Evolutionary conservation across 2,113 vertebrate genomes (phyloP).

Genomic region (Pungitius pungitius): DNA sequence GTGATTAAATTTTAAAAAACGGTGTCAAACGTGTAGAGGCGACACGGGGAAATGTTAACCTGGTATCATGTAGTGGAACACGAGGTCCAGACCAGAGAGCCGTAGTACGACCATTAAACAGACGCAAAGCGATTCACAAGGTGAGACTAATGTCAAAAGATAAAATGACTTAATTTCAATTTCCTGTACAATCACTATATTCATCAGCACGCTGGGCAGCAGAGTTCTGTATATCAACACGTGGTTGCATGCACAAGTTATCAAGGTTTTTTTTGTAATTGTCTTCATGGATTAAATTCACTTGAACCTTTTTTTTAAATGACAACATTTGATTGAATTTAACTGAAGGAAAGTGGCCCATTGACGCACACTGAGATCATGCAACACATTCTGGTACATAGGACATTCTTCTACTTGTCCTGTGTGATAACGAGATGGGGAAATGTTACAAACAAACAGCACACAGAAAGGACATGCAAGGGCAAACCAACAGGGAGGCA

Average conservation of each 20-base stretch:
- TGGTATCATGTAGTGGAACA: neutral
- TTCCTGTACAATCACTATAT: neutral
- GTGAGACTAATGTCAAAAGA: neutral
- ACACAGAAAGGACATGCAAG: conserved; percentile 35
- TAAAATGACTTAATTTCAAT: neutral
- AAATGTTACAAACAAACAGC: conserved; percentile 3
- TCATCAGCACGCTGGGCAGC: neutral
- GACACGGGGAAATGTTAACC: conserved; percentile 8
- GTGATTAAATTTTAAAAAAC: no score
- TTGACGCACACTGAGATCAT: neutral
- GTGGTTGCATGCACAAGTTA: neutral
- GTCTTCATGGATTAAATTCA: neutral
- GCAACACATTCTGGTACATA: neutral
- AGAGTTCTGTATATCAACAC: neutral
- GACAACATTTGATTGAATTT: neutral
- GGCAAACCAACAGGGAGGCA: conserved; percentile 26
- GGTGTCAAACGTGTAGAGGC: no score
- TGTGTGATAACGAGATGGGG: neutral
- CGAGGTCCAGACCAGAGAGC: neutral
- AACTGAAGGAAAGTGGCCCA: neutral
- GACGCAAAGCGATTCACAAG: neutral
- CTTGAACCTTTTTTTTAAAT: neutral
- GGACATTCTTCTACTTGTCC: neutral
- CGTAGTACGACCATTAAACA: neutral
- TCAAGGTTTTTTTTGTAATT: neutral